Evolutionary conservation across 2,888 invertebrate species (phyloP), one percentile per base, ranked within the genome.

Genomic region (Orgyia antiqua): DNA sequence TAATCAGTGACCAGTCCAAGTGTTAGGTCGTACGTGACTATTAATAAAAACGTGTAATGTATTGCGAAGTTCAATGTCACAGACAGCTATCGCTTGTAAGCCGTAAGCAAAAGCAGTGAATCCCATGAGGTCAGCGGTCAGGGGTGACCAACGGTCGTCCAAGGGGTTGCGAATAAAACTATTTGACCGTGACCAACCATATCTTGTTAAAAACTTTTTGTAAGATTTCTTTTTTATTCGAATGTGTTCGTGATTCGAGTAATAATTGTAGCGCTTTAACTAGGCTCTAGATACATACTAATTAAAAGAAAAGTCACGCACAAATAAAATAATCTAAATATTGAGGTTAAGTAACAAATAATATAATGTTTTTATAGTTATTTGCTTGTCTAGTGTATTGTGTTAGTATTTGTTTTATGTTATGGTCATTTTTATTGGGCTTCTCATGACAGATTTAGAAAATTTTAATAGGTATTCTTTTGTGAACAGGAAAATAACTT

Each of bases 61-160:
- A 46, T 48, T 34, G 50, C 47, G 50, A 66, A 69, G 70, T 76
- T 80, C 78, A 72, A 69, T 70, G 71, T 66, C 68, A 54, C 25
- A 40, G 28, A 45, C 47, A 55, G 51, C 50, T 50, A 38, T 51
- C 50, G 35, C 53, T 10, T 11, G 45, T 36, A 52, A 49, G 41
- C 41, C 42, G 12, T 45, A 58, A 31, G 18, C 45, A 58, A 71
- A 60, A 68, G 69, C 67, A 60, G 61, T 55, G 52, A 53, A 64
- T 80, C 76, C 72, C 78, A 76, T 56, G 66, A 73, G 80, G 80
- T 78, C 70, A 69, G 41, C 59, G 82, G 80, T 73, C 80, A 80
- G 67, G 66, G 83, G 80, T 83, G 80, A 68, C 65, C 74, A 83
- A 82, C 82, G 82, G 77, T 52, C 63, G 50, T 35, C 39, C 40